Evolutionary conservation across 1,140 invertebrate species (phyloP).

Genomic region (Melanaphis sacchari): DNA sequence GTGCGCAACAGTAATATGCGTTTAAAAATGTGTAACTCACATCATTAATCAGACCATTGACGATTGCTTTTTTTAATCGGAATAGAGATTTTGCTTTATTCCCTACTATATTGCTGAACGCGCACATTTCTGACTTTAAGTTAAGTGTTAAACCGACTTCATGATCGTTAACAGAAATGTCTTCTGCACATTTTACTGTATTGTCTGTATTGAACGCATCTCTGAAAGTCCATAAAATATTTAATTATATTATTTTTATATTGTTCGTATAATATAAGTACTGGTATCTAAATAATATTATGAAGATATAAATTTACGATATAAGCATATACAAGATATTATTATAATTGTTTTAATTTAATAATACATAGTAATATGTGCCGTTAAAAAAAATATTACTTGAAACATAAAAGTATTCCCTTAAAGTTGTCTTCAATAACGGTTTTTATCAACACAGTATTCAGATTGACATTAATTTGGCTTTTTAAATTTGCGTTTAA

Average conservation of each 20-base stretch:
- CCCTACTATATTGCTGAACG: conserved; percentile 12
- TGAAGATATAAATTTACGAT: background rate
- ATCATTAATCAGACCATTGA: background rate
- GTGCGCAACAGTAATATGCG: background rate
- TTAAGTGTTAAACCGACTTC: conserved; percentile 22
- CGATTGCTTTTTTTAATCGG: conserved; percentile 12
- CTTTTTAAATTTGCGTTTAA: background rate
- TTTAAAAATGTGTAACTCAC: background rate
- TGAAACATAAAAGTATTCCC: conserved; percentile 12
- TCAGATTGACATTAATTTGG: background rate
- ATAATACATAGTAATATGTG: background rate
- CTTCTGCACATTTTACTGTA: background rate
- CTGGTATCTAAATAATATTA: background rate
- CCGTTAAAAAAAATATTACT: background rate
- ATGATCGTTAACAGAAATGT: background rate
- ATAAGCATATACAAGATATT: background rate
- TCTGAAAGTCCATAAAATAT: background rate
- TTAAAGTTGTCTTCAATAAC: background rate
- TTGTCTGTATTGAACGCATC: background rate
- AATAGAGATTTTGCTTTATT: conserved; percentile 55
- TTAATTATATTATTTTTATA: background rate
- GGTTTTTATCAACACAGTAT: background rate
- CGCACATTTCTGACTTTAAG: conserved; percentile 31
- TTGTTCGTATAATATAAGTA: background rate
- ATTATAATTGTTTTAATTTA: background rate